Evolutionary conservation across 1,140 invertebrate species (phyloP), one percentile per base, ranked within the genome.

Genomic region (Brachionus manjavacas): DNA sequence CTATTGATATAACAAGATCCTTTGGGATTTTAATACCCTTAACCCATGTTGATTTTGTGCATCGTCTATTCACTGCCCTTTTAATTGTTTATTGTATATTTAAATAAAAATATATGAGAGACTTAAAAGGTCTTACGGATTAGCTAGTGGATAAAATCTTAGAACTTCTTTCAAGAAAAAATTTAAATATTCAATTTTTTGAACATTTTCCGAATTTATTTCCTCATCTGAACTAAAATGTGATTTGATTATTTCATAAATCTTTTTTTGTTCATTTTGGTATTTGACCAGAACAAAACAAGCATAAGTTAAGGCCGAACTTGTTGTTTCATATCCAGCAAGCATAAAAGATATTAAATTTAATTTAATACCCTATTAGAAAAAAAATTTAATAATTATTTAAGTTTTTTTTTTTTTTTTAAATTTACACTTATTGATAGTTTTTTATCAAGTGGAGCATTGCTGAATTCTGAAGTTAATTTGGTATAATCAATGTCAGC

Each of bases 201-300:
- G 25, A 7, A 52, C 52, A 35, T 7, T 46, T 16, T 85, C 74
- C 14, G 28, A 80, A 23, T 81, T 9, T 41, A 79, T 74, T 39
- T 31, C 35, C 12, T 60, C 12, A 11, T 52, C 41, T 20, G 68
- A 41, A 20, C 20, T 41, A 60, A 80, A 80, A 60, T 39, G 8
- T 11, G 52, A 46, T 49, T 14, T 25, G 11, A 91, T 87, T 86
- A 91, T 90, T 16, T 88, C 64, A 66, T 90, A 89, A 2, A 92
- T 85, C 70, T 86, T 87, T 12, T 89, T 86, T 85, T 92, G 91
- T 35, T 90, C 87, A 6, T 91, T 87, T 16, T 86, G 90, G 86
- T 91, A 88, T 12, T 85, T 87, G 11, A 90, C 88, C 84, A 92
- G 87, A 84, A 90, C 87, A 85, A 90, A 90, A 74, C 89, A 87